Percentiles rank a stretch among this genome's conserved stretches.
These are phyloP conservation scores for Drosophila histrio DNA, from an alignment of 2,888 invertebrate species.

Conservation along the genomic window DNA sequence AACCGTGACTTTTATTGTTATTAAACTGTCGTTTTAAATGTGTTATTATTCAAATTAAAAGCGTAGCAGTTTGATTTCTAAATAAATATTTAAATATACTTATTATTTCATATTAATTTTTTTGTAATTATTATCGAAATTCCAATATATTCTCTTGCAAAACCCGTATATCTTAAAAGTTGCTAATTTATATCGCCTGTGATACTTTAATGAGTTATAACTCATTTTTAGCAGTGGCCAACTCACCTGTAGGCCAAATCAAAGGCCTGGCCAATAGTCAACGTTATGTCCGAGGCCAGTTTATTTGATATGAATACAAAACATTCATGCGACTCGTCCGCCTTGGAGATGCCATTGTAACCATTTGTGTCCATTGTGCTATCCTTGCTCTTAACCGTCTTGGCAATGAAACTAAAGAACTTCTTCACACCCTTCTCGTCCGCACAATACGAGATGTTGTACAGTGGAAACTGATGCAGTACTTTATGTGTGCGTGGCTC, in stretches of 20 bases:
- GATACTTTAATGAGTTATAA: too few species aligned
- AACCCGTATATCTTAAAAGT: too few species aligned
- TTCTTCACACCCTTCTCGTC: constrained; percentile 99
- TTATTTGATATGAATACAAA: constrained; percentile 99
- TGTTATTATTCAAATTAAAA: too few species aligned
- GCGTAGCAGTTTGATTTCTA: too few species aligned
- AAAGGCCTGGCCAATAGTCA: constrained; percentile 99
- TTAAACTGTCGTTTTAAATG: too few species aligned
- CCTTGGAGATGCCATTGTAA: constrained; percentile 46
- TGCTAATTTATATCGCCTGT: too few species aligned
- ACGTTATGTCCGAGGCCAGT: constrained; percentile 97
- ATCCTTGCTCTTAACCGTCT: constrained; percentile 72
- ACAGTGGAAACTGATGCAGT: constrained; percentile 97
- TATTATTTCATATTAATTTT: too few species aligned
- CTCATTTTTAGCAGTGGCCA: background rate
- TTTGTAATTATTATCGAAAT: too few species aligned
- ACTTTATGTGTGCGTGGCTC: constrained; percentile 91
- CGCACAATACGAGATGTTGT: constrained; percentile 99
- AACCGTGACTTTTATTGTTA: too few species aligned
- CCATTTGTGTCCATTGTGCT: constrained; percentile 56
- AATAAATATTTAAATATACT: too few species aligned
- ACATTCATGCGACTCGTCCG: constrained; percentile 94
- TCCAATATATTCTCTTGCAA: too few species aligned
- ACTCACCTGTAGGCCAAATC: constrained; percentile 95
- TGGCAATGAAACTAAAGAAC: constrained; percentile 89